A percentile compares a stretch with the other conserved stretches of the same genome.
Evolutionary conservation across 1,140 invertebrate genomes (phyloP).

Genomic region (Drosophila azteca): DNA sequence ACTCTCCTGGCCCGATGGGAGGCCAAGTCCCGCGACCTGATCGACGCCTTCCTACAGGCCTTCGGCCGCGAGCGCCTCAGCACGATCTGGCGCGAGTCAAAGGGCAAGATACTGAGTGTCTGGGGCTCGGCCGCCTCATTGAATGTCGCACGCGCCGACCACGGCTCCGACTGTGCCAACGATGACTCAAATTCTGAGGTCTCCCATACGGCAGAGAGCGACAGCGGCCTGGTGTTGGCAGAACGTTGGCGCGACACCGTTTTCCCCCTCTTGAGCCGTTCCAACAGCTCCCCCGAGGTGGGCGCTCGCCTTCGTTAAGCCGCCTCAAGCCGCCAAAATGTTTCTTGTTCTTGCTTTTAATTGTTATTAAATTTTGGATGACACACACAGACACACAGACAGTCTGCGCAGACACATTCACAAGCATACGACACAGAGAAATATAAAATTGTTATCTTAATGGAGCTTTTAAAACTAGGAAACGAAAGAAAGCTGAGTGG

Average conservation of each 20-base stretch:
- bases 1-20: slow-evolving; percentile 98
- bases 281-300: no score
- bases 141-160: slow-evolving; percentile 43
- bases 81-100: slow-evolving; percentile 95
- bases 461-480: no score
- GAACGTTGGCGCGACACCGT: background rate
- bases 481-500: no score
- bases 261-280: slow-evolving; percentile 5
- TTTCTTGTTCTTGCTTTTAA: slow-evolving; percentile 1
- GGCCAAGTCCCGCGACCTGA: slow-evolving; percentile 97
- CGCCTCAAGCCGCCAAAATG: no score
- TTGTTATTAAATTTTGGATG: background rate
- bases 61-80: slow-evolving; percentile 95
- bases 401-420: background rate
- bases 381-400: background rate
- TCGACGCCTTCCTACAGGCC: slow-evolving; percentile 95
- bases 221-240: no score
- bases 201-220: no score
- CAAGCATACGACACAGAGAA: no score
- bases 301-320: no score
- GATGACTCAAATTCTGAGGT: no score
- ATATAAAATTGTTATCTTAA: no score
- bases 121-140: slow-evolving; percentile 87
- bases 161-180: slow-evolving; percentile 37
- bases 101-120: slow-evolving; percentile 93